Base-by-base conservation (phyloP, 2,888 invertebrate species). In the Zootermopsis nevadensis region DNA sequence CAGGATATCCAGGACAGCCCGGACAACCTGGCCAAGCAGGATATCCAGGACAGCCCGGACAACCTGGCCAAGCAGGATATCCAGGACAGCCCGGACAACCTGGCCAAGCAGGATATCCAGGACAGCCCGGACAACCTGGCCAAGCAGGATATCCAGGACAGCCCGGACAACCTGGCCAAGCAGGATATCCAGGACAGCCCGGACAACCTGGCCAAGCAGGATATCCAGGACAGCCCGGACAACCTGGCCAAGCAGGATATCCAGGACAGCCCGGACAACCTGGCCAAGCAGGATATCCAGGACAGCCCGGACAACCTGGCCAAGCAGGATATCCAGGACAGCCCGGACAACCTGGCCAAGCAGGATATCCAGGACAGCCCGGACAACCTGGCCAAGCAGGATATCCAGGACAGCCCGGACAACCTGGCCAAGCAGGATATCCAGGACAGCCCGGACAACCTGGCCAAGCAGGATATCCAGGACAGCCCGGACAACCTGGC, bases 41-140 rank as follows among this genome's bases (percentile, higher is more conserved):
- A 76, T 35, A 83, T 80, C 86, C 86, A 53, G 87, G 88, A 24
- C 86, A 86, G 80, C 88, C 88, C 86, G 66, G 80, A 85, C 80
- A 80, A 85, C 82, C 82, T 53, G 80, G 86, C 90, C 88, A 79
- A 90, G 92, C 86, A 90, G 89, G 85, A 91, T 88, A 84, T 91
- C 93, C 88, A 90, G 89, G 48, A 4, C 77, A 77, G 19, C 77
- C 77, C 0, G 77, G 77, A 2, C 10, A 72, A 3, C 72, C 72
- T 30, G 72, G 72, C 6, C 72, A 72, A 4, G 30, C 72, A 0
- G 72, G 72, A 7, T 22, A 7, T 30, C 33, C 72, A 31, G 72
- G 72, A 33, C 31, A 72, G 12, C 72, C 72, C 27, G 31, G 30
- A 8, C 72, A 72, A 8, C 72, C 72, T 6, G 72, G 31, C 7